phyloP scores from a whole-genome alignment of 1,140 invertebrate genomes.

The Drosophila varians region DNA sequence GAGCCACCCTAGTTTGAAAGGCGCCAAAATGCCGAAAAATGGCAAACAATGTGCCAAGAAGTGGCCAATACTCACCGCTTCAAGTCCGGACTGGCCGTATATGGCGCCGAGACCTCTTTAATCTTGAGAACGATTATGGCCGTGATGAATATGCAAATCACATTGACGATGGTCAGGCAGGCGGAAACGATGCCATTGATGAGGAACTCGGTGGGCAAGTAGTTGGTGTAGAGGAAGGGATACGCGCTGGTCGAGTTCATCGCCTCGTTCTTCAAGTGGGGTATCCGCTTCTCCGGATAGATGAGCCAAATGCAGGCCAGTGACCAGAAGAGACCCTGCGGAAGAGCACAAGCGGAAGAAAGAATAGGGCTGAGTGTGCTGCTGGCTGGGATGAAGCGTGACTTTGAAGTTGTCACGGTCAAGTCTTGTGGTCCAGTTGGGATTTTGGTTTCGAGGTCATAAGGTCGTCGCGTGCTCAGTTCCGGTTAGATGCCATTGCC shows the following conservation, averaged over 20 bases:
- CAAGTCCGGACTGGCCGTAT: slow-evolving; percentile 89
- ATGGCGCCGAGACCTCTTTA: slow-evolving; percentile 93
- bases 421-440: slow-evolving; percentile 4
- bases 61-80: slow-evolving; percentile 84
- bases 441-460: slow-evolving; percentile 57
- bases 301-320: slow-evolving; percentile 89
- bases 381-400: slow-evolving; percentile 9
- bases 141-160: slow-evolving; percentile 92
- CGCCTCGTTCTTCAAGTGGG: slow-evolving; percentile 88
- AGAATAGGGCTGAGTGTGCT: not conserved
- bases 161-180: slow-evolving; percentile 91
- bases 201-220: slow-evolving; percentile 90
- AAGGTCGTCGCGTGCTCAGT: slow-evolving; percentile 57
- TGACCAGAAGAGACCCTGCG: slow-evolving; percentile 90
- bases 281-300: slow-evolving; percentile 87
- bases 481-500: slow-evolving; percentile 40
- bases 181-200: slow-evolving; percentile 92
- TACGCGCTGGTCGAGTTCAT: slow-evolving; percentile 87
- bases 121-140: slow-evolving; percentile 93
- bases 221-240: slow-evolving; percentile 88
- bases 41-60: slow-evolving; percentile 5
- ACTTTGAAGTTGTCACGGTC: slow-evolving; percentile 39
- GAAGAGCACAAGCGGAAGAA: slow-evolving; percentile 5
- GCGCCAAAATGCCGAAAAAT: not conserved
- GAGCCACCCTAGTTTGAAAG: slow-evolving; percentile 15